Conservation (phyloP, 2,113 vertebrate genomes). For the Grammatotria lemairii region DNA sequence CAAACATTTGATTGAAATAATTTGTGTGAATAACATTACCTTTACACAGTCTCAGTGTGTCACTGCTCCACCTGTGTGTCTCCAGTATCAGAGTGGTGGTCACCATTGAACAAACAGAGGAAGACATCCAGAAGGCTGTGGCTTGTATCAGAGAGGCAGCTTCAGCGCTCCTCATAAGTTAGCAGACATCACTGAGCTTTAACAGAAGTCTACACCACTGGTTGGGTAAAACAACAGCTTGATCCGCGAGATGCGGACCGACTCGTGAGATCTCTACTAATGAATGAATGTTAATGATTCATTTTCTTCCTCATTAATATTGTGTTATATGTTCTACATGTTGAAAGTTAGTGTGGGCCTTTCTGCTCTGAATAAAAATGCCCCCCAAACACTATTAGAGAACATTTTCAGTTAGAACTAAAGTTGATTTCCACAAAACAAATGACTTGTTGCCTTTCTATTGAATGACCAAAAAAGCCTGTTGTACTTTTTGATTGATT, state of each 20-base stretch:
- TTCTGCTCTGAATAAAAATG: not conserved
- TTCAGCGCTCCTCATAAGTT: constrained; percentile 55
- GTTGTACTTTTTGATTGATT: not conserved
- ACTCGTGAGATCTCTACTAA: not conserved
- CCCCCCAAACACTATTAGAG: not conserved
- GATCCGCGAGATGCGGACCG: not conserved
- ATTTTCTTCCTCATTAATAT: not conserved
- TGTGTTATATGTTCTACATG: not conserved
- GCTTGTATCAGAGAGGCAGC: constrained; percentile 80
- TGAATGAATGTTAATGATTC: not conserved
- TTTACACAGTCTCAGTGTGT: not conserved
- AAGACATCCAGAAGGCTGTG: constrained; percentile 82
- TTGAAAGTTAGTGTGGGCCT: not conserved
- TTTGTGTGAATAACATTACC: not conserved
- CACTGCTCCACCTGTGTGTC: not conserved
- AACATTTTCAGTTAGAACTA: not conserved
- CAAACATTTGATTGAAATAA: not conserved
- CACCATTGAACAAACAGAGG: constrained; percentile 84
- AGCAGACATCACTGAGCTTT: not conserved
- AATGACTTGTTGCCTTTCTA: not conserved
- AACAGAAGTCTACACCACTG: not conserved
- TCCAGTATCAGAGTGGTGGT: constrained; percentile 87
- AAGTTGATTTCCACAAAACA: not conserved
- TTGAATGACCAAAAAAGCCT: constrained; percentile 5
- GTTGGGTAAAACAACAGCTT: not conserved